A percentile compares a stretch with the other conserved stretches of the same genome.
phyloP scores from a whole-genome alignment of 2,888 invertebrate genomes.

The Hermaeophaga mercurialis region DNA sequence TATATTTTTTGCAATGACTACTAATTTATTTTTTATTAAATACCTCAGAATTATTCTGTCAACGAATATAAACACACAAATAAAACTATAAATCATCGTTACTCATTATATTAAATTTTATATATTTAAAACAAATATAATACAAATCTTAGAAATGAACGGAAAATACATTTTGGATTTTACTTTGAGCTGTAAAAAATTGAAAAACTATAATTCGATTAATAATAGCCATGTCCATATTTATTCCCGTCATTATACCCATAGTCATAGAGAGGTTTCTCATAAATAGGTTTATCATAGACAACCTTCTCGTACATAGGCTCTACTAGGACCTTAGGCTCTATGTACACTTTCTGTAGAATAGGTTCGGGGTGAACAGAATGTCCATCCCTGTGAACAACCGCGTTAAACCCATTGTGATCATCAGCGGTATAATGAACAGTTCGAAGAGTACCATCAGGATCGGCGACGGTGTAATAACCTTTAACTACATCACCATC shows the following conservation, averaged over 20 bases:
- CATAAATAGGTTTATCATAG: slow-evolving; percentile 11
- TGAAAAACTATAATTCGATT: background rate
- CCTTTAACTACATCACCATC: slow-evolving; percentile 66
- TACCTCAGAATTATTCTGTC: too few species aligned
- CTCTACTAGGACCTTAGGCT: slow-evolving; percentile 22
- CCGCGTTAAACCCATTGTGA: slow-evolving; percentile 63
- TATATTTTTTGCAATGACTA: slow-evolving; percentile 14
- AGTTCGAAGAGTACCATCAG: slow-evolving; percentile 65
- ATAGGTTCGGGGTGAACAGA: slow-evolving; percentile 35
- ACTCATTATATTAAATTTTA: too few species aligned
- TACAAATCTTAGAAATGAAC: too few species aligned
- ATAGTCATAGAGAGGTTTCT: slow-evolving; percentile 8
- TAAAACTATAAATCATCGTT: too few species aligned
- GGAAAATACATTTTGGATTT: too few species aligned
- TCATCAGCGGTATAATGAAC: slow-evolving; percentile 69
- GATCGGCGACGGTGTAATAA: slow-evolving; percentile 66
- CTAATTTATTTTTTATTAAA: too few species aligned
- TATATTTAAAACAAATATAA: too few species aligned
- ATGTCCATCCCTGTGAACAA: slow-evolving; percentile 37
- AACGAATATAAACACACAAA: too few species aligned
- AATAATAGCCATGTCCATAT: slow-evolving; percentile 8
- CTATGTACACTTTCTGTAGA: slow-evolving; percentile 15
- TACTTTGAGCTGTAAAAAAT: background rate
- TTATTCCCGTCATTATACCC: slow-evolving; percentile 1
- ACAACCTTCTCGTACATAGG: slow-evolving; percentile 23